These are phyloP conservation scores for Sebastes nivosus DNA, from an alignment of 2,797 vertebrate genomes.

Conservation along the genomic window DNA sequence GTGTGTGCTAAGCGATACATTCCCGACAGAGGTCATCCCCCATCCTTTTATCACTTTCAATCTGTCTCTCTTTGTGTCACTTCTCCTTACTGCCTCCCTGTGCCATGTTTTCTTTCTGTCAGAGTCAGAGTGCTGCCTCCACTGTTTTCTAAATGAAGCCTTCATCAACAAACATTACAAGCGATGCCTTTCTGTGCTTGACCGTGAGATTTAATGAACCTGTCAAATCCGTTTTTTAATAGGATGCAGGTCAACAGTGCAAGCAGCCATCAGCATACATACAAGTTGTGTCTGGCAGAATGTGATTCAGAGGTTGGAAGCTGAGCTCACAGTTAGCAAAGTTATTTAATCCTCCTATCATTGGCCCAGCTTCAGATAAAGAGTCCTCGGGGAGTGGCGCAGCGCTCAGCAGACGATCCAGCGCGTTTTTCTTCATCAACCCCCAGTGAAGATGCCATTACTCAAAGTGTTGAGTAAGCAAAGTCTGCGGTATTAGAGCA, in stretches of 20 bases:
- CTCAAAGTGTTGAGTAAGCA: conserved; percentile 49
- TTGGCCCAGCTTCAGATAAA: conserved; percentile 24
- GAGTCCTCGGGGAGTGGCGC: conserved; percentile 24
- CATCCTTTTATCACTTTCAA: conserved; percentile 50
- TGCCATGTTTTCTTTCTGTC: background rate
- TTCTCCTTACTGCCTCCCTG: background rate
- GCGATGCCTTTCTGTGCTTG: background rate
- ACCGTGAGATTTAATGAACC: conserved; percentile 24
- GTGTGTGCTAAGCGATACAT: conserved; percentile 30
- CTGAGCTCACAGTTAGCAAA: conserved; percentile 15
- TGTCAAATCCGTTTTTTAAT: conserved; percentile 9
- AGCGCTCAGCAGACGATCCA: conserved; percentile 8
- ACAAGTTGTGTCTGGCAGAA: background rate
- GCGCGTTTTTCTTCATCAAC: conserved; percentile 41
- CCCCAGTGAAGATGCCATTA: conserved; percentile 46
- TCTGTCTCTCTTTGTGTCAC: conserved; percentile 1
- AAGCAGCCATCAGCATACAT: background rate
- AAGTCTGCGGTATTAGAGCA: conserved; percentile 7
- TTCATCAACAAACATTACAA: conserved; percentile 35
- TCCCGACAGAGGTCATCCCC: conserved; percentile 36
- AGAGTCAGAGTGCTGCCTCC: conserved; percentile 25
- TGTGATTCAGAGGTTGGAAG: conserved; percentile 3
- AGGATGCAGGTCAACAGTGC: background rate
- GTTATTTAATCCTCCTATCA: conserved; percentile 37
- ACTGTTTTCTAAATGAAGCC: conserved; percentile 36